Percentiles rank a stretch among this genome's conserved stretches.
These are phyloP conservation scores for Gorsachius magnificus DNA, from an alignment of 2,797 vertebrate genomes.

Conservation along the genomic window DNA sequence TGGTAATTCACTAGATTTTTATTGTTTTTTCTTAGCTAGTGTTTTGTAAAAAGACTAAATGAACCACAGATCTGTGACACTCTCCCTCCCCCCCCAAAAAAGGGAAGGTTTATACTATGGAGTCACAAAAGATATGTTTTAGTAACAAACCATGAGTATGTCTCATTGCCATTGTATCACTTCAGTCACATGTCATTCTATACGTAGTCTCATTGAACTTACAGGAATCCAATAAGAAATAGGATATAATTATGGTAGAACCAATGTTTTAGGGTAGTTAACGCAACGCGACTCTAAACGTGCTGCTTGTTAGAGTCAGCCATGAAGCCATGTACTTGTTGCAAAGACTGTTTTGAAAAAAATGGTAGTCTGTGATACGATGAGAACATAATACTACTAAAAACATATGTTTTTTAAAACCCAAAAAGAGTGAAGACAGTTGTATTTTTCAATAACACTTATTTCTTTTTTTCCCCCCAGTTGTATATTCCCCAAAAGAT, in stretches of 20 bases:
- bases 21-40: background rate
- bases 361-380: background rate
- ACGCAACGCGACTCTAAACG: background rate
- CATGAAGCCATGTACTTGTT: background rate
- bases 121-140: background rate
- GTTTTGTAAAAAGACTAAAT: background rate
- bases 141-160: background rate
- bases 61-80: background rate
- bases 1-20: background rate
- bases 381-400: background rate
- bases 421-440: background rate
- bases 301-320: background rate
- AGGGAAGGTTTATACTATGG: background rate
- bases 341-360: background rate
- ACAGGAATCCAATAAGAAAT: background rate
- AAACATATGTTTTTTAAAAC: background rate
- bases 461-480: too few species aligned
- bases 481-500: background rate
- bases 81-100: too few species aligned
- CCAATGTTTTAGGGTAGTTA: background rate
- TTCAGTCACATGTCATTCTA: background rate
- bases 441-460: background rate
- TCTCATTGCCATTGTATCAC: background rate
- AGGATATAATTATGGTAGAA: background rate
- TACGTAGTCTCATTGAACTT: background rate